Percentiles rank a stretch among this genome's conserved stretches.
These are phyloP conservation scores for Limonius californicus DNA, from an alignment of 1,140 invertebrate species.

Conservation along the genomic window DNA sequence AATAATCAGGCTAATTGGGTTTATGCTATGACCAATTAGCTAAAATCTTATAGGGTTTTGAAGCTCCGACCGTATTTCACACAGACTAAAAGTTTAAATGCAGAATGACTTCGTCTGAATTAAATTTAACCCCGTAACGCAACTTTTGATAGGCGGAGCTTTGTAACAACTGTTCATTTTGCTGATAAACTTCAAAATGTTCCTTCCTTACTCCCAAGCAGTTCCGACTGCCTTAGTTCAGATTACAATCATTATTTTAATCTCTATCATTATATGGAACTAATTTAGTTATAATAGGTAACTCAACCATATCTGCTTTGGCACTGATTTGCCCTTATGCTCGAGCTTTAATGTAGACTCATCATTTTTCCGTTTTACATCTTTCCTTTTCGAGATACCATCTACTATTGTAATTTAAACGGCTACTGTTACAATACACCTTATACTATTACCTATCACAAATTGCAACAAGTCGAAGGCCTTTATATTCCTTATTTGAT, in stretches of 20 bases:
- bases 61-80: slow-evolving; percentile 29
- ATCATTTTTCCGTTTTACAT: no score
- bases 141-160: slow-evolving; percentile 21
- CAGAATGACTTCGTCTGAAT: slow-evolving; percentile 28
- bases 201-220: neutral
- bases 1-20: slow-evolving; percentile 32
- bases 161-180: slow-evolving; percentile 14
- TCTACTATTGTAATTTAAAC: no score
- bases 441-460: no score
- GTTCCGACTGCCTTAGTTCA: neutral
- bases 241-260: slow-evolving; percentile 17
- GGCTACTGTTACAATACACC: no score
- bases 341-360: no score
- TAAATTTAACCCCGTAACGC: slow-evolving; percentile 25
- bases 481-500: no score
- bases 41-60: slow-evolving; percentile 29
- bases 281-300: slow-evolving; percentile 11
- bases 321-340: no score
- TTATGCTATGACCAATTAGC: slow-evolving; percentile 32
- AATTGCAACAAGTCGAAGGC: no score
- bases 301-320: neutral
- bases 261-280: slow-evolving; percentile 5
- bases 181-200: slow-evolving; percentile 16
- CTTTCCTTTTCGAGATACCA: no score
- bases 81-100: slow-evolving; percentile 30